These are phyloP conservation scores for Scaptodrosophila lebanonensis DNA, from an alignment of 1,140 invertebrate genomes.

Conservation along the genomic window DNA sequence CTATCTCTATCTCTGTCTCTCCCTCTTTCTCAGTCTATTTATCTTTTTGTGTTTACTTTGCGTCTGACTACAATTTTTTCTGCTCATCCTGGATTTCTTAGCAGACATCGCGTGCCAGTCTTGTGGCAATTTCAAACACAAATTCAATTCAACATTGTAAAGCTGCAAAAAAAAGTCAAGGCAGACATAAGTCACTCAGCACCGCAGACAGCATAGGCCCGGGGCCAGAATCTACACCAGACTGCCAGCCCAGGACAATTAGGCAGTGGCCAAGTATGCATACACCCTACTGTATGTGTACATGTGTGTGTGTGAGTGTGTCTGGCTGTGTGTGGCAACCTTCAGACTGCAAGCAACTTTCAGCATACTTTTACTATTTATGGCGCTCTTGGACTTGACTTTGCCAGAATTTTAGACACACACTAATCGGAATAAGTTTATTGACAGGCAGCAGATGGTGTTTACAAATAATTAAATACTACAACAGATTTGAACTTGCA, in stretches of 20 bases:
- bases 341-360: conserved; percentile 26
- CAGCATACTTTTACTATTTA: conserved; percentile 36
- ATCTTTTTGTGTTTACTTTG: conserved; percentile 33
- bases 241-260: conserved; percentile 61
- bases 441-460: no score
- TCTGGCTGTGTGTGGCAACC: conserved; percentile 21
- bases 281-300: background rate
- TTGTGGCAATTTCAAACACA: conserved; percentile 45
- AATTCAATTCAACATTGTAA: conserved; percentile 65
- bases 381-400: conserved; percentile 32
- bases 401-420: no score
- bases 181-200: conserved; percentile 75
- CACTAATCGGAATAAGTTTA: no score
- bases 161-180: conserved; percentile 46
- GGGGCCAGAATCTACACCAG: conserved; percentile 50
- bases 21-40: conserved; percentile 17
- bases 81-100: conserved; percentile 6
- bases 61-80: conserved; percentile 29
- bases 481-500: no score
- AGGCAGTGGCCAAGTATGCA: conserved; percentile 30
- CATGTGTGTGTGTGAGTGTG: conserved; percentile 23
- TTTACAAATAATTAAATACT: no score
- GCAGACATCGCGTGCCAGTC: conserved; percentile 48
- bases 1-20: no score
- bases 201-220: conserved; percentile 4